phyloP scores from a whole-genome alignment of 2,113 vertebrate species.

The Sinocyclocheilus anophthalmus region DNA sequence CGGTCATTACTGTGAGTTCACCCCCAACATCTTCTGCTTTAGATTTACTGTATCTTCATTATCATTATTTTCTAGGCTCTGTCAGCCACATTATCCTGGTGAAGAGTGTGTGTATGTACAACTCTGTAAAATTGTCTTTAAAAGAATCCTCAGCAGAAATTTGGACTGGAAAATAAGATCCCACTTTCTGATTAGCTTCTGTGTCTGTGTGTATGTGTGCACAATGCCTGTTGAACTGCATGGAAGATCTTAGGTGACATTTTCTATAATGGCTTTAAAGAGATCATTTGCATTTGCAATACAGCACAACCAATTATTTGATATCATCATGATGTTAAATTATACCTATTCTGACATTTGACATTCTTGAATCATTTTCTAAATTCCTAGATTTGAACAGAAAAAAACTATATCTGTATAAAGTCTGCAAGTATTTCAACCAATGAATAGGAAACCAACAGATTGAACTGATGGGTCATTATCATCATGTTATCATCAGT shows the following conservation, averaged over 20 bases:
- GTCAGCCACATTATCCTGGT: conserved; percentile 4
- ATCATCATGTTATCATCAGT: neutral
- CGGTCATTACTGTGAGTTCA: conserved; percentile 31
- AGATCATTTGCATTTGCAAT: conserved; percentile 14
- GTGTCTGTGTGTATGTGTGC: conserved; percentile 28
- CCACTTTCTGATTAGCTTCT: conserved; percentile 6
- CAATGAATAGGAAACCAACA: neutral
- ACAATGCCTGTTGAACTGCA: conserved; percentile 5
- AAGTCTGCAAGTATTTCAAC: neutral
- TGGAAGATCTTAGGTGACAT: neutral
- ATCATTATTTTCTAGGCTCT: conserved; percentile 27
- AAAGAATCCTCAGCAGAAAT: conserved; percentile 28
- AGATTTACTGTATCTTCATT: conserved; percentile 12
- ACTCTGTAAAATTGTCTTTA: conserved; percentile 3
- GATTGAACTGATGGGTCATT: neutral
- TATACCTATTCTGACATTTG: neutral
- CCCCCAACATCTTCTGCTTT: conserved; percentile 5
- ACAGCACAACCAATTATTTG: neutral
- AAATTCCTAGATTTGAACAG: neutral
- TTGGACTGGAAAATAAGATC: neutral
- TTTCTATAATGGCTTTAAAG: conserved; percentile 4
- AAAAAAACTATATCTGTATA: neutral
- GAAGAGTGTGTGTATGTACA: neutral
- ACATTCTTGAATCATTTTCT: neutral
- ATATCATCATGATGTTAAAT: neutral